Conservation (phyloP, 1,140 invertebrate species). For the Mylabris phalerata region DNA sequence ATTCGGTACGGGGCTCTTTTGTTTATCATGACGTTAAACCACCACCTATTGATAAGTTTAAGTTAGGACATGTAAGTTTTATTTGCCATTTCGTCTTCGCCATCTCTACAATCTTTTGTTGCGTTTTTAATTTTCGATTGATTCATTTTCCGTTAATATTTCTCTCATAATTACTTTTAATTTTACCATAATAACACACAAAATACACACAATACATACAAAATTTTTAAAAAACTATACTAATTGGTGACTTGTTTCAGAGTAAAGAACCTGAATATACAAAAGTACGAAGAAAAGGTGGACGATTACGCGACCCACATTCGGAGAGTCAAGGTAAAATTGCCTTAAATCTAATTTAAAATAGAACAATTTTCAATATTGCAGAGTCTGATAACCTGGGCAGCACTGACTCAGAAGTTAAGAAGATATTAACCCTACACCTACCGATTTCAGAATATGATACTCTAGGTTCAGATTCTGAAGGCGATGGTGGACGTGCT, state of each 20-base stretch:
- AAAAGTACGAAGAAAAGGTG: slow-evolving; percentile 72
- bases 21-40: slow-evolving; percentile 78
- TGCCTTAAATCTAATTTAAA: not conserved
- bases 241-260: slow-evolving; percentile 42
- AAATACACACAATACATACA: no score
- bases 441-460: slow-evolving; percentile 84
- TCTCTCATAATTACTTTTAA: no score
- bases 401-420: slow-evolving; percentile 79
- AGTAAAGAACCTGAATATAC: slow-evolving; percentile 73
- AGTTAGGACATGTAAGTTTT: slow-evolving; percentile 49
- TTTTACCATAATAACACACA: no score
- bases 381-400: slow-evolving; percentile 80
- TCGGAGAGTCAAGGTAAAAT: slow-evolving; percentile 69
- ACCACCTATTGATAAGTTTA: slow-evolving; percentile 54
- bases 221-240: not conserved
- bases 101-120: not conserved
- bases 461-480: slow-evolving; percentile 66
- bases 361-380: slow-evolving; percentile 41
- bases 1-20: slow-evolving; percentile 79
- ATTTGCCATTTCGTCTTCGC: slow-evolving; percentile 9
- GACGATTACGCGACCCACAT: slow-evolving; percentile 64
- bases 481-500: slow-evolving; percentile 51
- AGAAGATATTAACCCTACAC: slow-evolving; percentile 81
- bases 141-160: not conserved
- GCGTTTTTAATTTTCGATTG: not conserved